Base-by-base conservation (phyloP, 2,888 invertebrate genomes). In the Drosophila neutralis region DNA sequence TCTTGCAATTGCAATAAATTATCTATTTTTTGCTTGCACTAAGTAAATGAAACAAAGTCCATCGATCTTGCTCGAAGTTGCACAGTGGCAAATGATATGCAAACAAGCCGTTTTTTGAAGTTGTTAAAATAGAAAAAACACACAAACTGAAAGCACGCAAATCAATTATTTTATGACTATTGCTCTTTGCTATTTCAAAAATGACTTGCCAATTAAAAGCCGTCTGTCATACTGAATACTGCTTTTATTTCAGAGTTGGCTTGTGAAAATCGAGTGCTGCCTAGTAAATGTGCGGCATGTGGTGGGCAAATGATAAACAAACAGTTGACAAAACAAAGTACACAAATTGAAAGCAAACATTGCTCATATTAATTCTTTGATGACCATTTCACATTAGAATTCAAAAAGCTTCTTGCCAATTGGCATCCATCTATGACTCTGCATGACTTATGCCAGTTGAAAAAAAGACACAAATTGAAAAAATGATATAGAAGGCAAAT, bases 281-380 rank as follows among this genome's bases (percentile, higher is more conserved):
- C 15, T 4, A 3, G 21, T 42, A 11, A 42, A 11, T 42, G 11
- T 6, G 8, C 3, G 4, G 18, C 8, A 38, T 18, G 8, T 8
- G 18, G n/a, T 2, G 6, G n/a, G 21, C 35, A 54, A 54, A 36
- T 54, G 36, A 27, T 53, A 24, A 21, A n/a, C 54, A 54, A 54
- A 54, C 11, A 54, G 33, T 24, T 54, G 18, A 27, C 24, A 27
- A 27, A 54, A 56, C n/a, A 56, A 38, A 33, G 10, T 33, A 66
- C 29, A 15, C 42, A 66, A 66, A 51, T 52, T 13, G 65, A 64
- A 49, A 31, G 31, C 38, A 33, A 65, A 51, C 40, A 56, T 8
- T 45, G 15, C 8, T 4, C 8, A n/a, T n/a, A 27, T 38, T 15
- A 45, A 24, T 15, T 45, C 4, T 7, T 7, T 36, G 1, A 11